Evolutionary conservation across 2,113 vertebrate species (phyloP), one percentile per base, ranked within the genome.

Genomic region (Menidia beryllina): DNA sequence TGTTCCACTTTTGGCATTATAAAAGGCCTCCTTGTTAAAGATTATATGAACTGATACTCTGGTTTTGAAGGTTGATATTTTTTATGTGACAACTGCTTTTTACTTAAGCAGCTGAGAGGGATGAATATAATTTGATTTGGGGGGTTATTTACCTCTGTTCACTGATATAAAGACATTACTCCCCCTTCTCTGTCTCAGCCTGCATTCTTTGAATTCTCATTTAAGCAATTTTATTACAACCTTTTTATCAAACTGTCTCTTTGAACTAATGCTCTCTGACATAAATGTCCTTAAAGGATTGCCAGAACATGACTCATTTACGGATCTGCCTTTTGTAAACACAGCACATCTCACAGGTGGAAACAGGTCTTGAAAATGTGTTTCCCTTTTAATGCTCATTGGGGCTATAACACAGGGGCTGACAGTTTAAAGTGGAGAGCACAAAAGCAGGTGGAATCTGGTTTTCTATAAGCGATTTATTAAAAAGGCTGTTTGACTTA

Each of bases 271-370:
- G 64, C 62, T 30, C 23, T 19, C 50, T 69, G 77, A 79, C 72
- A 61, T 11, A 54, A 27, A 21, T 51, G 43, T 50, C 55, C 54
- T 77, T 52, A 25, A 72, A 76, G 67, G 43, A 2, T 5, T 67
- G 73, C 68, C 70, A 82, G 55, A 82, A 79, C 49, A 54, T 77
- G 79, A 82, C 76, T 87, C 75, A 78, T 67, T 64, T 58, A 43
- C 51, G 66, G 61, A 65, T 63, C 50, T 34, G 21, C 75, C 69
- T 72, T 70, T 72, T 77, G 30, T 54, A 82, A 82, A 81, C 54
- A 76, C 2, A 36, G 60, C 79, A 49, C 52, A 30, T 47, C 53
- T 81, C 67, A n/a, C 65, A 27, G 60, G 75, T 74, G 84, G 81
- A 69, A 75, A 76, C 66, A 69, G 24, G 48, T 45, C 69, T 67